Evolutionary conservation across 2,888 invertebrate species (phyloP).

Genomic region (Aporophyla nigra): DNA sequence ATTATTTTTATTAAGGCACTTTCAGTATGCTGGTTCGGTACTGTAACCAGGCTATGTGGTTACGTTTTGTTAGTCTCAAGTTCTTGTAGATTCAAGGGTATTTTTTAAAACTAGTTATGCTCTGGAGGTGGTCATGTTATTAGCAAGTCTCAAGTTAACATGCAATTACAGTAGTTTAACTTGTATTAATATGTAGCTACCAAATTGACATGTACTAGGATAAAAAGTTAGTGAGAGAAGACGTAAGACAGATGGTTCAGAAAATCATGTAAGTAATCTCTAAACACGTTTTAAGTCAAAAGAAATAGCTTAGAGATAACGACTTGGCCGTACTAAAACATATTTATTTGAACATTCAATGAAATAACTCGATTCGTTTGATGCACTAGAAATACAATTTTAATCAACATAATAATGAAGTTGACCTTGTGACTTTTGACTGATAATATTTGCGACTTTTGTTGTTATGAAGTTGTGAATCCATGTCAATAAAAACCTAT

Average conservation of each 20-base stretch:
- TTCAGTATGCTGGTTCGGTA: background rate
- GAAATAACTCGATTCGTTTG: background rate
- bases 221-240: background rate
- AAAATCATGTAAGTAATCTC: conserved; percentile 4
- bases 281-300: conserved; percentile 28
- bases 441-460: conserved; percentile 11
- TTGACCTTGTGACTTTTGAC: conserved; percentile 1
- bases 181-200: conserved; percentile 1
- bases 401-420: background rate
- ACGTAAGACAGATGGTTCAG: background rate
- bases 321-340: background rate
- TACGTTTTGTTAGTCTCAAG: background rate
- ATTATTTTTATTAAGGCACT: background rate
- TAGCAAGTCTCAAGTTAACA: conserved; percentile 20
- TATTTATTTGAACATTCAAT: background rate
- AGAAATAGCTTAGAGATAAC: conserved; percentile 33
- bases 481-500: conserved; percentile 7
- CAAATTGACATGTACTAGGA: background rate
- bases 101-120: background rate
- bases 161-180: background rate
- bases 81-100: background rate
- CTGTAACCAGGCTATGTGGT: background rate
- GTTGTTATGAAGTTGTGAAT: background rate
- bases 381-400: background rate
- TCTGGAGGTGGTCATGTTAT: background rate